These are phyloP conservation scores for Callyntrura sp. DNA, from an alignment of 2,888 invertebrate species.

Conservation along the genomic window DNA sequence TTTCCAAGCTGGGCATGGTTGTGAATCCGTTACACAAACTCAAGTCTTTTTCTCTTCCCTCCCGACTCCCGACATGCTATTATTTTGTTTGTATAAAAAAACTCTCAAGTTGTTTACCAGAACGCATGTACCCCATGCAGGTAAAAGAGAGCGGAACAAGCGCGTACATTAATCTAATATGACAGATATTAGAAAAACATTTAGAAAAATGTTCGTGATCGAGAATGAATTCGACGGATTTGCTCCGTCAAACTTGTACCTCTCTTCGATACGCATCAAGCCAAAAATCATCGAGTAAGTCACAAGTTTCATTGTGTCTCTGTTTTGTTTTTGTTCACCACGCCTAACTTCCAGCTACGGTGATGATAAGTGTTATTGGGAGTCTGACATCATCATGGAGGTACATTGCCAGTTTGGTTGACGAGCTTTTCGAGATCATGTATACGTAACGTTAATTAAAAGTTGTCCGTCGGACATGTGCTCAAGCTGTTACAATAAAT, in stretches of 20 bases:
- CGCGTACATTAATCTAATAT: slow-evolving; percentile 81
- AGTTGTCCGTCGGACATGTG: too few relatives aligned
- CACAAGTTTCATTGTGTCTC: slow-evolving; percentile 48
- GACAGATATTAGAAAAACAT: slow-evolving; percentile 83
- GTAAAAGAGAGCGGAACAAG: slow-evolving; percentile 76
- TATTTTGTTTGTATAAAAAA: slow-evolving; percentile 1
- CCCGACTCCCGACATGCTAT: neutral
- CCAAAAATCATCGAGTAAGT: slow-evolving; percentile 58
- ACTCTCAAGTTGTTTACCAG: slow-evolving; percentile 16
- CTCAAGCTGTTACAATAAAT: too few relatives aligned
- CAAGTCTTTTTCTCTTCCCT: neutral
- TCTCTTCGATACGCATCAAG: slow-evolving; percentile 35
- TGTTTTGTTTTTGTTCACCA: slow-evolving; percentile 58
- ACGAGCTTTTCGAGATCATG: neutral
- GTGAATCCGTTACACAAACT: slow-evolving; percentile 1
- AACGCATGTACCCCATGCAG: slow-evolving; percentile 70
- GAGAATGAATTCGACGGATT: slow-evolving; percentile 81
- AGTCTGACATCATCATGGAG: neutral
- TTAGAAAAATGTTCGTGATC: slow-evolving; percentile 81
- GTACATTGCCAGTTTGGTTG: neutral
- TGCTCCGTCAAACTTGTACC: slow-evolving; percentile 60
- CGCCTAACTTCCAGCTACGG: slow-evolving; percentile 64
- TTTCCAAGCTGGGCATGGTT: slow-evolving; percentile 7
- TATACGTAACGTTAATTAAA: too few relatives aligned
- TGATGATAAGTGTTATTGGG: neutral